Evolutionary conservation across 2,888 invertebrate genomes (phyloP), one percentile per base, ranked within the genome.

Genomic region (Mimumesa dahlbomi): DNA sequence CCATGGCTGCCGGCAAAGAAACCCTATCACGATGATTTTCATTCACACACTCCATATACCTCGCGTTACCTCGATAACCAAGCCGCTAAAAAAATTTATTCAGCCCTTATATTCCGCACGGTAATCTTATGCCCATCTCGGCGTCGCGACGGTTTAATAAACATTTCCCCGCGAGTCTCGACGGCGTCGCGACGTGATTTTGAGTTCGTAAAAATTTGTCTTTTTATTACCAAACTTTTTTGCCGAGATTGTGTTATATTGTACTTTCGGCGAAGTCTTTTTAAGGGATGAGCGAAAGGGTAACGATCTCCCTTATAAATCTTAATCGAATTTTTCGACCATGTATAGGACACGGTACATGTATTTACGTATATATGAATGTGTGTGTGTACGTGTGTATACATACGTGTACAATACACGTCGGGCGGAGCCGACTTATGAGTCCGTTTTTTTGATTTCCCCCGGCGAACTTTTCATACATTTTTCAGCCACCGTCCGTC

Each of bases 391-490:
- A 19, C 13, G 21, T 7, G 21, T 43, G 19, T 36, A 29, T 21
- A 5, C 22, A 52, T 43, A 25, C 1, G 14, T 38, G 48, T 21
- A n/a, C 36, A n/a, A 19, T 19, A 42, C 9, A 54, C 21, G 6
- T 11, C 29, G 38, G 49, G 31, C 58, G 36, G 31, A 34, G 34
- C 21, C 61, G 63, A 69, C 58, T 63, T 61, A 53, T 54, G 70
- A 63, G 52, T 58, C 36, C 58, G 63, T 53, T 63, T 72, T 69
- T 73, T 73, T 73, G 61, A 73, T 73, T 71, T 75, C 74, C 74
- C 75, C 34, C 34, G 75, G 70, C 57, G 54, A 40, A 64, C 59
- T 75, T 75, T 75, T 71, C 74, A 75, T 75, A 71, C 71, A 75
- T 75, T 68, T 75, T 75, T 61, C 74, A 75, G 16, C 29, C 48